Conservation (phyloP, 2,113 vertebrate genomes). For the Alectura lathami region DNA sequence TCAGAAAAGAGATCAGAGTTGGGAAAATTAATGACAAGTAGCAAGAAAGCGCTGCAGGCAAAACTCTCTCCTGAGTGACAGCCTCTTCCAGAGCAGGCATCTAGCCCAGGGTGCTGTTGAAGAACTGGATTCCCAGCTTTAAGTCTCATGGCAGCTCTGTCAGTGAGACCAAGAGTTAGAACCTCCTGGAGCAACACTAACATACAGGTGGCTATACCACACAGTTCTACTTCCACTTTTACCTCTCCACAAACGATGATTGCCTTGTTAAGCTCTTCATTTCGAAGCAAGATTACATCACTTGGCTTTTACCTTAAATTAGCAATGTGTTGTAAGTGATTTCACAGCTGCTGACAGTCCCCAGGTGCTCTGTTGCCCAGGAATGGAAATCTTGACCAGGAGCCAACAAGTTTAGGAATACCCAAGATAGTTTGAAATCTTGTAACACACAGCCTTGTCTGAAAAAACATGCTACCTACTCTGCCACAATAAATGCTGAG, state of each 20-base stretch:
- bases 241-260: not conserved
- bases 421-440: not conserved
- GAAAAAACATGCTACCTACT: not conserved
- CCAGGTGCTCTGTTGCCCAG: not conserved
- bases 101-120: not conserved
- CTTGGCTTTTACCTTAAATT: not conserved
- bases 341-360: not conserved
- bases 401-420: not conserved
- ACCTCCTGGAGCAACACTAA: not conserved
- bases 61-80: not conserved
- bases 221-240: not conserved
- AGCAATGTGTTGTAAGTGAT: not conserved
- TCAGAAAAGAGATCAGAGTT: not conserved
- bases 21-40: not conserved
- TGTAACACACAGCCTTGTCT: not conserved
- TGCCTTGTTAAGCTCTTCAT: not conserved
- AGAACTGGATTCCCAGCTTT: not conserved
- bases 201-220: not conserved
- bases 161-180: not conserved
- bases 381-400: not conserved
- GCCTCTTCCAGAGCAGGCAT: not conserved
- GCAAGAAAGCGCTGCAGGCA: not conserved
- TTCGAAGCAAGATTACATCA: not conserved
- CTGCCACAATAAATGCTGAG: not conserved
- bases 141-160: not conserved